These are phyloP conservation scores for Drosophila heteroneura DNA, from an alignment of 2,888 invertebrate species.

Conservation along the genomic window DNA sequence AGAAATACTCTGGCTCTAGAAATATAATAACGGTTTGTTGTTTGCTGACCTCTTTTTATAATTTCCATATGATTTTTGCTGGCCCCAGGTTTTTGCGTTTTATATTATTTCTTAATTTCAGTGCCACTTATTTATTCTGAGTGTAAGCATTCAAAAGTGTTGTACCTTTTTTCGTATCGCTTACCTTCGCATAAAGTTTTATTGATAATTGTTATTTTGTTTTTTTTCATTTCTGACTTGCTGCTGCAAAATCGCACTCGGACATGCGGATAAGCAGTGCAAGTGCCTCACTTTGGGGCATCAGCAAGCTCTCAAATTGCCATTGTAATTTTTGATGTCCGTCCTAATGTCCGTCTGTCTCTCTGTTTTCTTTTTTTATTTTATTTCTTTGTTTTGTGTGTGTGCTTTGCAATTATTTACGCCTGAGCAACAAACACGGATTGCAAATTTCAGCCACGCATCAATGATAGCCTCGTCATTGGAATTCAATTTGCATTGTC, in stretches of 20 bases:
- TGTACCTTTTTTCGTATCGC: background rate
- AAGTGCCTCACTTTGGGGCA: slow-evolving; percentile 29
- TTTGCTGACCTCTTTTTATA: background rate
- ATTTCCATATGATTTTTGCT: background rate
- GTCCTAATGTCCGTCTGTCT: background rate
- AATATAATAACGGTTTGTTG: background rate
- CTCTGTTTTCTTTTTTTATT: slow-evolving; percentile 24
- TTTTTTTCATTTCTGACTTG: background rate
- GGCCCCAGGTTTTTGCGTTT: no score
- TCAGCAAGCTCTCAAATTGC: slow-evolving; percentile 25
- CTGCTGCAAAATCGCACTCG: slow-evolving; percentile 13
- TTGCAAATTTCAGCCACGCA: slow-evolving; percentile 78
- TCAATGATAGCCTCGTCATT: slow-evolving; percentile 78
- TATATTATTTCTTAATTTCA: background rate
- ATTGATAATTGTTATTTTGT: slow-evolving; percentile 14
- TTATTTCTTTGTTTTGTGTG: slow-evolving; percentile 23
- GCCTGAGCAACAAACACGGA: slow-evolving; percentile 71
- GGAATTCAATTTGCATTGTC: slow-evolving; percentile 79
- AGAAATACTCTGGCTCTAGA: background rate
- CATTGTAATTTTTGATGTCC: slow-evolving; percentile 40
- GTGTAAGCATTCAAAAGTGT: background rate
- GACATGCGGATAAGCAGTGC: background rate
- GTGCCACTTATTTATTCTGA: background rate
- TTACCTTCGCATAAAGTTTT: slow-evolving; percentile 3
- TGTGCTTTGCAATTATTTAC: slow-evolving; percentile 67